Conservation (phyloP, 2,888 invertebrate genomes). For the Athetis lepigone region DNA sequence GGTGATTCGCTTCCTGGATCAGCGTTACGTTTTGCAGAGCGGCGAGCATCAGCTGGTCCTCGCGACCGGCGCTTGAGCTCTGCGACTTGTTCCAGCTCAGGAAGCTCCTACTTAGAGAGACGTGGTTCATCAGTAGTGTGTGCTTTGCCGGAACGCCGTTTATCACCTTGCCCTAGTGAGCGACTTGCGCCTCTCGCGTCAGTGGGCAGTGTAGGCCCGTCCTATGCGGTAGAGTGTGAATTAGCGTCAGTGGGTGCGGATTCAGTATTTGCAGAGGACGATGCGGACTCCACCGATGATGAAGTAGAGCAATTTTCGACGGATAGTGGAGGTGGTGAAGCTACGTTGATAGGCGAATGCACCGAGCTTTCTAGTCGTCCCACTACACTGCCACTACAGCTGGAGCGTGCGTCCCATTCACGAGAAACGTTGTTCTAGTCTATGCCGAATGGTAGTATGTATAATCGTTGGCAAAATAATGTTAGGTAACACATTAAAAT, state of each 20-base stretch:
- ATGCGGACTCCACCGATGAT: conserved; percentile 94
- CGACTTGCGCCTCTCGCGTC: conserved; percentile 95
- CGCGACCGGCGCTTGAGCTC: conserved; percentile 93
- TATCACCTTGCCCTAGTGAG: conserved; percentile 93
- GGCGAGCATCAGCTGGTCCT: conserved; percentile 86
- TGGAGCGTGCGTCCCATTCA: conserved; percentile 91
- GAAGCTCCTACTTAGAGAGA: conserved; percentile 95
- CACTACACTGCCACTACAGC: conserved; percentile 76
- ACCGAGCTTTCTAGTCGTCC: conserved; percentile 86
- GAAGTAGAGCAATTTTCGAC: conserved; percentile 96
- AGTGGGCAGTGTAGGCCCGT: conserved; percentile 94
- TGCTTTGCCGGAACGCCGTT: conserved; percentile 94
- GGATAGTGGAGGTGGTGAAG: conserved; percentile 93
- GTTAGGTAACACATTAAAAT: conserved; percentile 82
- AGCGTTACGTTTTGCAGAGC: conserved; percentile 88
- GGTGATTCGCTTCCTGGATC: conserved; percentile 92
- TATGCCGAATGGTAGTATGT: conserved; percentile 59
- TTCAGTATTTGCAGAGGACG: conserved; percentile 94
- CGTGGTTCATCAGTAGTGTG: conserved; percentile 95
- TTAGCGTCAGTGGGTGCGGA: conserved; percentile 93
- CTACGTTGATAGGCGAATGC: conserved; percentile 78
- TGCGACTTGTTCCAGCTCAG: conserved; percentile 96
- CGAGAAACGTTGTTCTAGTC: conserved; percentile 95
- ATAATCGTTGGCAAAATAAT: conserved; percentile 72
- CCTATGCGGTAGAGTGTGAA: conserved; percentile 93